These are phyloP conservation scores for Lutjanus erythropterus DNA, from an alignment of 2,113 vertebrate species.

Conservation along the genomic window DNA sequence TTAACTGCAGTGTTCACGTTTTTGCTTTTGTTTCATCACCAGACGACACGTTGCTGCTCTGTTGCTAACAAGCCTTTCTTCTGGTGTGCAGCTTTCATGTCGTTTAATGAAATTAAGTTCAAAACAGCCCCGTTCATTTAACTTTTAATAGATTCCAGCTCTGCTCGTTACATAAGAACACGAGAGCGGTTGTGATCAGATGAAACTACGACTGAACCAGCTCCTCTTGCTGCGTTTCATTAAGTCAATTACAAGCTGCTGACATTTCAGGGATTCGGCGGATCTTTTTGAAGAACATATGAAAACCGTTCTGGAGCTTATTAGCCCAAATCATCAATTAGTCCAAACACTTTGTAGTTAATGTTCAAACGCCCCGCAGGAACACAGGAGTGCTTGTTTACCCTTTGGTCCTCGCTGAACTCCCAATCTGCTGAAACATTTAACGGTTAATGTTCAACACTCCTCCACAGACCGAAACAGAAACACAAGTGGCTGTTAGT, in stretches of 20 bases:
- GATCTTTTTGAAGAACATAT: slow-evolving; percentile 15
- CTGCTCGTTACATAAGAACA: slow-evolving; percentile 25
- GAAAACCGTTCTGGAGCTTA: slow-evolving; percentile 18
- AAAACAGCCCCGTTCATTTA: slow-evolving; percentile 32
- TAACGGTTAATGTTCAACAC: slow-evolving; percentile 46
- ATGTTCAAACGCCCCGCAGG: slow-evolving; percentile 11
- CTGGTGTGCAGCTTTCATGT: slow-evolving; percentile 27
- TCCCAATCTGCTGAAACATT: slow-evolving; percentile 50
- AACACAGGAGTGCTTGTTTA: slow-evolving; percentile 26
- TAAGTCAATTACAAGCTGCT: slow-evolving; percentile 41
- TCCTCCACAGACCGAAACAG: slow-evolving; percentile 14
- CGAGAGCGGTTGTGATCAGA: slow-evolving; percentile 2
- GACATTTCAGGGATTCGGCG: slow-evolving; percentile 31
- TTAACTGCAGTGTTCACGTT: slow-evolving; percentile 5
- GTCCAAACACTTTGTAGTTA: slow-evolving; percentile 40
- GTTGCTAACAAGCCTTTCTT: slow-evolving; percentile 28
- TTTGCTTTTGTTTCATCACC: slow-evolving; percentile 32
- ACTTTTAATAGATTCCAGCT: slow-evolving; percentile 48
- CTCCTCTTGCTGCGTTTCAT: slow-evolving; percentile 33
- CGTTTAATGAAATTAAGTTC: slow-evolving; percentile 28
- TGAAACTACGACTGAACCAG: not conserved
- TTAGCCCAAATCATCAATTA: slow-evolving; percentile 46
- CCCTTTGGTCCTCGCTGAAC: slow-evolving; percentile 15
- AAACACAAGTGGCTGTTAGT: slow-evolving; percentile 28
- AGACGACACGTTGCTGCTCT: slow-evolving; percentile 19